These are phyloP conservation scores for Cheilosia impressa DNA, from an alignment of 2,888 invertebrate genomes.

Conservation along the genomic window DNA sequence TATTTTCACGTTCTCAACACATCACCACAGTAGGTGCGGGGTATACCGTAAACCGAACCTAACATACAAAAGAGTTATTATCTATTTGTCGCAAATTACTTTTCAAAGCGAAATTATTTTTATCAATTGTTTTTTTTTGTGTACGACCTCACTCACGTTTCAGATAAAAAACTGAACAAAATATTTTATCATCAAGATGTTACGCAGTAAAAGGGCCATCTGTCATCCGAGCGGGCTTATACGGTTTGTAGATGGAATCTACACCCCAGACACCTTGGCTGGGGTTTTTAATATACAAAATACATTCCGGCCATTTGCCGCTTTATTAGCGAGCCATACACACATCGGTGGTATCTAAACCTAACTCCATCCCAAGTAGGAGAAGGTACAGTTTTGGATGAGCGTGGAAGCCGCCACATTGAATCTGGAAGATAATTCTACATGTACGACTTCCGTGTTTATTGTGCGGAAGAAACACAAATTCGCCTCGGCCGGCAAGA, in stretches of 20 bases:
- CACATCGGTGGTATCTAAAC: constrained; percentile 15
- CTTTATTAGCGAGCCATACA: constrained; percentile 47
- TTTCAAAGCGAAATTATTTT: constrained; percentile 21
- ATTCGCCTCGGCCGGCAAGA: constrained; percentile 24
- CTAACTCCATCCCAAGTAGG: constrained; percentile 21
- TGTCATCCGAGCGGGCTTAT: constrained; percentile 11
- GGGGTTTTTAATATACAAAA: constrained; percentile 36
- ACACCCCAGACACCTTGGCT: neutral
- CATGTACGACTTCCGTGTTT: constrained; percentile 64
- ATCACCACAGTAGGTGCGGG: neutral
- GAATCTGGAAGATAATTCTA: constrained; percentile 45
- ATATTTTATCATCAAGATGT: neutral
- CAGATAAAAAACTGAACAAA: constrained; percentile 9
- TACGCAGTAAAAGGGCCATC: constrained; percentile 2
- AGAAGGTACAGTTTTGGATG: constrained; percentile 34
- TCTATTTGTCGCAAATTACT: constrained; percentile 22
- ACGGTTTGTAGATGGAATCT: neutral
- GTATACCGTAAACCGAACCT: neutral
- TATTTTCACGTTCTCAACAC: neutral
- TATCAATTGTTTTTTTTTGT: constrained; percentile 11
- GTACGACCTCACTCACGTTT: constrained; percentile 15
- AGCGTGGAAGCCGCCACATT: constrained; percentile 30
- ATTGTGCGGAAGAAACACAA: constrained; percentile 53
- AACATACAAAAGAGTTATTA: constrained; percentile 26
- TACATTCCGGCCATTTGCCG: constrained; percentile 47